These are phyloP conservation scores for Bedellia somnulentella DNA, from an alignment of 2,888 invertebrate species.

Conservation along the genomic window DNA sequence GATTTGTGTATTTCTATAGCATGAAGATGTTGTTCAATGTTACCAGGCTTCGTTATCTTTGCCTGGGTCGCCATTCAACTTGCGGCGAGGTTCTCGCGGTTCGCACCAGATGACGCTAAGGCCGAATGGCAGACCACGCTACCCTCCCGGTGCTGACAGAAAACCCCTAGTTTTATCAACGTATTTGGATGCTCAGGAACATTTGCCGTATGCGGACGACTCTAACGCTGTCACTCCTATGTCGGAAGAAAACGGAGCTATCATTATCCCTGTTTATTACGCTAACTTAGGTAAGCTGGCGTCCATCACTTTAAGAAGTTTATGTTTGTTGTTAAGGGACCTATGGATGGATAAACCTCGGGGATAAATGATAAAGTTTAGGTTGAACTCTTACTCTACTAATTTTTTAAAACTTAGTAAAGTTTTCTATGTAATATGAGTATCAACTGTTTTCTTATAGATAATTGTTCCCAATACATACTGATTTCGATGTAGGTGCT, in stretches of 20 bases:
- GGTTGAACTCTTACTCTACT: too few species aligned
- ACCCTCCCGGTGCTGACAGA: conserved; percentile 82
- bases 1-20: too few species aligned
- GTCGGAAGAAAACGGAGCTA: conserved; percentile 96
- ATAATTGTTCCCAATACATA: too few species aligned
- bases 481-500: too few species aligned
- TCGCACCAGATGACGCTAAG: conserved; percentile 91
- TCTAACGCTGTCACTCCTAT: conserved; percentile 96
- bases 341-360: too few species aligned
- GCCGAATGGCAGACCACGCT: conserved; percentile 76
- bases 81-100: conserved; percentile 85
- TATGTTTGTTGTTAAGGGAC: background rate
- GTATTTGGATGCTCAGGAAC: conserved; percentile 92
- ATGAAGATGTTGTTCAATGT: too few species aligned
- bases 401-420: background rate
- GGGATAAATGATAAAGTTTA: too few species aligned
- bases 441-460: too few species aligned
- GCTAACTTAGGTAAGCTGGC: conserved; percentile 78
- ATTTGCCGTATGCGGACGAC: conserved; percentile 96
- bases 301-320: conserved; percentile 83
- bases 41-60: conserved; percentile 92
- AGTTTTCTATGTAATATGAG: too few species aligned
- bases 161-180: conserved; percentile 93
- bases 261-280: conserved; percentile 89
- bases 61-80: conserved; percentile 95